Evolutionary conservation across 2,113 vertebrate genomes (phyloP).

Genomic region (Heterochromis multidens): DNA sequence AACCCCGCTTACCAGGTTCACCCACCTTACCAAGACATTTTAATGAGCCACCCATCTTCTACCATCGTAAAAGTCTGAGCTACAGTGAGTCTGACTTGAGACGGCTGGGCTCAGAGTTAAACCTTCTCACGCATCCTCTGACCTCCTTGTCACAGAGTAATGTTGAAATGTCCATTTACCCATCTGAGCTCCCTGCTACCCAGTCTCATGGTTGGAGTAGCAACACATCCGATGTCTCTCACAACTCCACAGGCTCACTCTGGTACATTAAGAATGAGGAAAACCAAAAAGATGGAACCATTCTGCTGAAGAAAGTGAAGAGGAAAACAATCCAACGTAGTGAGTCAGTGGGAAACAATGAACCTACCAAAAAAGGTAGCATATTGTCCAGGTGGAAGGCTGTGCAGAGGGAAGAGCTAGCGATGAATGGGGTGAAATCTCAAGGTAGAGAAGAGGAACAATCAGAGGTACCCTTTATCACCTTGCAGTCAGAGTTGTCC

Average conservation of each 20-base stretch:
- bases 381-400: constrained; percentile 51
- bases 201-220: constrained; percentile 6
- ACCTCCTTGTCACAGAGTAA: constrained; percentile 64
- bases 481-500: constrained; percentile 82
- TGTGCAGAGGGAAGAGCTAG: constrained; percentile 20
- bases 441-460: constrained; percentile 26
- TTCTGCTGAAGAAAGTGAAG: constrained; percentile 57
- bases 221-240: constrained; percentile 50
- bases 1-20: constrained; percentile 57
- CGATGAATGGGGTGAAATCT: background rate
- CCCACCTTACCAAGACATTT: constrained; percentile 72
- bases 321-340: constrained; percentile 77
- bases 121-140: constrained; percentile 77
- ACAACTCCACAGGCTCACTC: constrained; percentile 68
- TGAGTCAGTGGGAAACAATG: constrained; percentile 62
- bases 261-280: constrained; percentile 77
- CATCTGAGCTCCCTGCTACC: background rate
- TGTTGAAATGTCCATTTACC: constrained; percentile 6
- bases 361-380: background rate
- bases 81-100: constrained; percentile 92
- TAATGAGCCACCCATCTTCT: constrained; percentile 80
- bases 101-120: constrained; percentile 75
- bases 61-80: constrained; percentile 84
- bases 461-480: constrained; percentile 76
- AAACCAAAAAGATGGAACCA: constrained; percentile 52